phyloP scores from a whole-genome alignment of 2,113 vertebrate genomes.

The Thalassoma bifasciatum region DNA sequence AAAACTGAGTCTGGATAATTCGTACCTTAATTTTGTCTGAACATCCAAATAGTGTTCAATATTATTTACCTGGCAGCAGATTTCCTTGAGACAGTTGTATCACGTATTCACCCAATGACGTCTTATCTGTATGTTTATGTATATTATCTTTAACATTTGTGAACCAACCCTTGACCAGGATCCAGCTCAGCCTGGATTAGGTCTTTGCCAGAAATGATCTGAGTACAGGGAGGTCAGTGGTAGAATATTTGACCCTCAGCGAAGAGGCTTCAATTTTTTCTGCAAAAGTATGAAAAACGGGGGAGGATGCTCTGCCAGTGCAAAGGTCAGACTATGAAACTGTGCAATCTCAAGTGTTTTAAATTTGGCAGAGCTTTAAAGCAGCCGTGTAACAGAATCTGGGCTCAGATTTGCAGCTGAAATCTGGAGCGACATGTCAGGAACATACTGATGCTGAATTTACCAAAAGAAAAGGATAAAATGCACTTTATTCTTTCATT shows the following conservation, averaged over 20 bases:
- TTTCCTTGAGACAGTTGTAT: neutral
- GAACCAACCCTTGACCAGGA: neutral
- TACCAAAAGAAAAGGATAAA: neutral
- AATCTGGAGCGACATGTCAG: neutral
- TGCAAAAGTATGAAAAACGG: conserved; percentile 17
- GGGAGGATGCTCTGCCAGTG: neutral
- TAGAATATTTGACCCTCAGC: neutral
- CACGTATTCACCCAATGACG: neutral
- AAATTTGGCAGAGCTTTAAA: neutral
- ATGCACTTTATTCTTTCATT: neutral
- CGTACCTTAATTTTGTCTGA: too few relatives aligned
- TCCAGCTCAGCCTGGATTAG: neutral
- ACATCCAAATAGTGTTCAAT: too few relatives aligned
- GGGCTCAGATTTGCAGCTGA: neutral
- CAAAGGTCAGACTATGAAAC: conserved; percentile 1
- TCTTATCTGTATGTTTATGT: neutral
- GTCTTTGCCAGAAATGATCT: too few relatives aligned
- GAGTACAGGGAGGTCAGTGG: neutral
- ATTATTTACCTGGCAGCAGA: neutral
- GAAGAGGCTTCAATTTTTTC: conserved; percentile 16
- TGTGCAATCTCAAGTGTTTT: neutral
- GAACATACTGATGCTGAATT: neutral
- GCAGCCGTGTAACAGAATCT: neutral
- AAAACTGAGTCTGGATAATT: too few relatives aligned
- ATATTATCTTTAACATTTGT: neutral